Percentiles rank a stretch among this genome's conserved stretches.
Conservation (phyloP, 2,113 vertebrate genomes). For the Pachyramphus minor region DNA sequence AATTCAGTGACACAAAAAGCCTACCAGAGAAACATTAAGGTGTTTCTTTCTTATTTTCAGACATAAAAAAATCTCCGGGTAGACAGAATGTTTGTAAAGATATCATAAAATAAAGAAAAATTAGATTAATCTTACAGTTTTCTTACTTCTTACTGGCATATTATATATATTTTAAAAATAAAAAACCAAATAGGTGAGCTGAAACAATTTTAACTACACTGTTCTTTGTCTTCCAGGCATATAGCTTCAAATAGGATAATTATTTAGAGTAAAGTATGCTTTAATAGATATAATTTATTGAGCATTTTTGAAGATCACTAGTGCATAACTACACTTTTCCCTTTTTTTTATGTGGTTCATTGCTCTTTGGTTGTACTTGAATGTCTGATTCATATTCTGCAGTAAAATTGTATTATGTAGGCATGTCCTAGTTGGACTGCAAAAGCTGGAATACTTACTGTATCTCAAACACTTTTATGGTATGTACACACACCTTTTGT, state of each 20-base stretch:
- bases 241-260: neutral
- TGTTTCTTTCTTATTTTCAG: neutral
- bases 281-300: neutral
- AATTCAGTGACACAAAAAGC: neutral
- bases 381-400: neutral
- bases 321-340: neutral
- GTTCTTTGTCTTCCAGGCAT: neutral
- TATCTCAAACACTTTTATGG: neutral
- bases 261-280: neutral
- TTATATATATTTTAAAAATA: neutral
- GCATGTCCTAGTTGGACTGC: neutral
- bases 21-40: neutral
- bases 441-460: neutral
- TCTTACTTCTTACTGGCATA: neutral
- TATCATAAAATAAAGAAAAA: neutral
- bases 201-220: neutral
- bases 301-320: neutral
- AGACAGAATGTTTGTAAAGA: neutral
- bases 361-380: neutral
- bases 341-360: neutral
- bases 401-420: neutral
- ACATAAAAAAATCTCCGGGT: neutral
- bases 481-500: neutral
- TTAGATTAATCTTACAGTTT: neutral
- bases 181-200: neutral